Base-by-base conservation (phyloP, 2,888 invertebrate species). In the Pantelozetes paolii region DNA sequence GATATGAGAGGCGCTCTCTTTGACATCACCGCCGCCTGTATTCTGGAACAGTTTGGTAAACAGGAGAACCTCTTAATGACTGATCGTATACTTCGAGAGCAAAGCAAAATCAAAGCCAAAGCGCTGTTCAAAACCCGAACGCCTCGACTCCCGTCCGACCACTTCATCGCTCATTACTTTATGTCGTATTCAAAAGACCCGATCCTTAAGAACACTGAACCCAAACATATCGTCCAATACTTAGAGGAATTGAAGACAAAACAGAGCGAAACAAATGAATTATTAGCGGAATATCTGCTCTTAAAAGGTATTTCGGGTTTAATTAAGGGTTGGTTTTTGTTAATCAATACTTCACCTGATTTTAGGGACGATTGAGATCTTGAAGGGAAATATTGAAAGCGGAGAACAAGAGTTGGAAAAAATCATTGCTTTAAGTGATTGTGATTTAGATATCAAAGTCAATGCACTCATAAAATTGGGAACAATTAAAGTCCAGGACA, bases 11-110 rank as follows among this genome's bases (percentile, higher is more conserved):
- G 32, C 18, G 71, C 76, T 72, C 64, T 79, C 77, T 9, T 78
- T 82, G 96, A 97, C 85, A 88, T 94, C 0, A 96, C 95, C 0
- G 90, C 94, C 32, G 91, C 92, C 23, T 95, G 95, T 81, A 89
- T 96, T 78, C 84, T 96, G 77, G 95, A 96, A 84, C 87, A 88
- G 79, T 97, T 95, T 83, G 87, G 89, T 80, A 94, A 92, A 81
- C 89, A 89, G 79, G 87, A 86, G 76, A 89, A 91, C 28, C 84
- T 96, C 30, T 84, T 89, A 75, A 89, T 90, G 84, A 94, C 95
- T 30, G 96, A 96, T 83, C 87, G 91, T 72, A 88, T 96, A 72
- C 85, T 97, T 13, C 94, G 93, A 82, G 89, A 90, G 78, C 86
- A 92, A 13, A 82, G 83, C 30, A 81, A 81, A 76, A 73, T 76